Percentiles rank a stretch among this genome's conserved stretches.
Conservation (phyloP, 2,888 invertebrate species). For the Psococerastis gibbosa region DNA sequence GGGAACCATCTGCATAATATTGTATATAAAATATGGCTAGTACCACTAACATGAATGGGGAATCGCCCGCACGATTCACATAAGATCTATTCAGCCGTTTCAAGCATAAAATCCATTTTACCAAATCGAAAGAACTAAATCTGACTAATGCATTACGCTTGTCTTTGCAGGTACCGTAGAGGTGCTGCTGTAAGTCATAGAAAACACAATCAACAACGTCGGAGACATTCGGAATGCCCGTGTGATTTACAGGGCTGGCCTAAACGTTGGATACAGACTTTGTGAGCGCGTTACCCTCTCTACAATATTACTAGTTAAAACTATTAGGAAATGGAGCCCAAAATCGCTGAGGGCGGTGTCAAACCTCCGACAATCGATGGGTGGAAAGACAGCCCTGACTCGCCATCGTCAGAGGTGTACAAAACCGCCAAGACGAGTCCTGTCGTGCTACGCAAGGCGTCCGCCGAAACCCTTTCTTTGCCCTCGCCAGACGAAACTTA, state of each 20-base stretch:
- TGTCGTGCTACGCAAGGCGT: neutral
- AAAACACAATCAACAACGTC: slow-evolving; percentile 6
- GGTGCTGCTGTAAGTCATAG: slow-evolving; percentile 1
- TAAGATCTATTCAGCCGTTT: no score
- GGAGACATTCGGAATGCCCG: slow-evolving; percentile 13
- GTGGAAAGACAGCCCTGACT: slow-evolving; percentile 2
- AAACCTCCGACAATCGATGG: neutral
- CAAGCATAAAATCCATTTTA: no score
- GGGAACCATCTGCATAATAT: no score
- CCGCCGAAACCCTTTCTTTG: slow-evolving; percentile 2
- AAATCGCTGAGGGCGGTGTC: neutral
- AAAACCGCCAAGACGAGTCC: neutral
- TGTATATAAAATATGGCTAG: no score
- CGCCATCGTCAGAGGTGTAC: slow-evolving; percentile 1
- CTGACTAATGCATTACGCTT: no score
- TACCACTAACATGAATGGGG: no score
- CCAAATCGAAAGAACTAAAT: no score
- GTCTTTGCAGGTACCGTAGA: slow-evolving; percentile 3
- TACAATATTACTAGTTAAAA: neutral
- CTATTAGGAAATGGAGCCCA: slow-evolving; percentile 4
- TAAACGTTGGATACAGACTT: slow-evolving; percentile 20
- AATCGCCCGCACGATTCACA: no score
- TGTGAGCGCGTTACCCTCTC: neutral
- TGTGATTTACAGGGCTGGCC: slow-evolving; percentile 26
- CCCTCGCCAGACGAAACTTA: neutral